These are phyloP conservation scores for Thymallus thymallus DNA, from an alignment of 2,113 vertebrate species.

Conservation along the genomic window DNA sequence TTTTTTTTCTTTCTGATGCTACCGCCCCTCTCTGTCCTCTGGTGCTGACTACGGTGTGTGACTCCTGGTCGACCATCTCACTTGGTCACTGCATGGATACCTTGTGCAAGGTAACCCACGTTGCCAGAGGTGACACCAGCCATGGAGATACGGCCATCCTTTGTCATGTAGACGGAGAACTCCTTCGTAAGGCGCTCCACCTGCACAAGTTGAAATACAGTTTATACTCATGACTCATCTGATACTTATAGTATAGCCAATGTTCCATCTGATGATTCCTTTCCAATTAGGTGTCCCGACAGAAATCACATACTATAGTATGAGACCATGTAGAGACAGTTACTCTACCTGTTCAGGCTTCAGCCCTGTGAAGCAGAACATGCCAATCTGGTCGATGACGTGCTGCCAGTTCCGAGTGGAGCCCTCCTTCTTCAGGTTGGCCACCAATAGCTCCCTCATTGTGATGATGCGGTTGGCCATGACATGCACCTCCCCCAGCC, in stretches of 20 bases:
- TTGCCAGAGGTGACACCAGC: constrained; percentile 90
- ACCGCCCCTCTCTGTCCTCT: too few species aligned
- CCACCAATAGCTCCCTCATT: constrained; percentile 91
- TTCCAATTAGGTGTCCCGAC: too few species aligned
- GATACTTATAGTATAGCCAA: too few species aligned
- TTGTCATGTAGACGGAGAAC: constrained; percentile 97
- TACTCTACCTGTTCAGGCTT: constrained; percentile 89
- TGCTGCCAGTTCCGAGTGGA: constrained; percentile 94
- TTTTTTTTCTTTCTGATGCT: too few species aligned
- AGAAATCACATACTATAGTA: too few species aligned
- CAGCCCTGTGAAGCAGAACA: constrained; percentile 98
- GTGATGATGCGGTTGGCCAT: constrained; percentile 96
- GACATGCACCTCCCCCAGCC: constrained; percentile 81
- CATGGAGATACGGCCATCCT: constrained; percentile 95
- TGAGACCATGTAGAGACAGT: too few species aligned
- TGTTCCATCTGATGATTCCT: too few species aligned
- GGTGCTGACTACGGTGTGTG: too few species aligned
- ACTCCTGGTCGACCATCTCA: constrained; percentile 56
- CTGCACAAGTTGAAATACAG: constrained; percentile 58
- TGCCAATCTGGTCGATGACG: constrained; percentile 95
- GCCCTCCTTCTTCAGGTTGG: constrained; percentile 92
- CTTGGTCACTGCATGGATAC: constrained; percentile 92
- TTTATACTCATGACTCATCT: too few species aligned
- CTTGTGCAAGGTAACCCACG: constrained; percentile 88
- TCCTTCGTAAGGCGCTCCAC: constrained; percentile 92